Base-by-base conservation (phyloP, 2,888 invertebrate genomes). In the Acheta domesticus region DNA sequence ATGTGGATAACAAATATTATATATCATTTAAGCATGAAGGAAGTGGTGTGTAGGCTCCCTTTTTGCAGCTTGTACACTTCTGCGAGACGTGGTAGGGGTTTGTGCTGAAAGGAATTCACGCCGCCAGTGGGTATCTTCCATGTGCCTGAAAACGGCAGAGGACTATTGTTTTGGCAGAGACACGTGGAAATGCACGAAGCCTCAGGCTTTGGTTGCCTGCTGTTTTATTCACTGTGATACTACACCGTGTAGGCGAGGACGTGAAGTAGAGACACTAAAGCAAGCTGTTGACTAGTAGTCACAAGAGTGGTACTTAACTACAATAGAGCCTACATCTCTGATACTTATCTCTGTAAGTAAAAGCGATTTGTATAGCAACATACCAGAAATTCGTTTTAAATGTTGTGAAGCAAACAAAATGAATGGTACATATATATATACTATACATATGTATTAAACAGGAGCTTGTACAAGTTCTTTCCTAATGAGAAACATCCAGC, bases 181-280 rank as follows among this genome's bases (percentile, higher is more conserved):
- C 36, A 36, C 36, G 8, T 8, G 8, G 36, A 8, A 36, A 8
- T 62, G 16, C 50, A n/a, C 49, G 21, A 21, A 50, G 20, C 74
- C 36, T 49, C 80, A 75, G 48, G n/a, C 21, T 49, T 50, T 49
- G 79, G 79, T 62, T 78, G 78, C 80, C 77, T 74, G 77, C 80
- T 76, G 80, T 81, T 36, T 82, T 77, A 81, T 80, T 82, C 82
- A 80, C 83, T 83, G 83, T 83, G 83, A 83, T 83, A 83, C 81
- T 82, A 83, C 82, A 82, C 79, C 81, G n/a, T 80, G 81, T 83
- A 82, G 82, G 80, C 50, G 79, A 79, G 80, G 74, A 79, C 79
- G 78, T 49, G 75, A 74, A 48, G 21, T 36, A 21, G 49, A n/a
- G 75, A 49, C 74, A 74, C 48, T 49, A 76, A 16, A n/a, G 5